These are phyloP conservation scores for Carcharodon carcharias DNA, from an alignment of 2,797 vertebrate genomes.

Conservation along the genomic window DNA sequence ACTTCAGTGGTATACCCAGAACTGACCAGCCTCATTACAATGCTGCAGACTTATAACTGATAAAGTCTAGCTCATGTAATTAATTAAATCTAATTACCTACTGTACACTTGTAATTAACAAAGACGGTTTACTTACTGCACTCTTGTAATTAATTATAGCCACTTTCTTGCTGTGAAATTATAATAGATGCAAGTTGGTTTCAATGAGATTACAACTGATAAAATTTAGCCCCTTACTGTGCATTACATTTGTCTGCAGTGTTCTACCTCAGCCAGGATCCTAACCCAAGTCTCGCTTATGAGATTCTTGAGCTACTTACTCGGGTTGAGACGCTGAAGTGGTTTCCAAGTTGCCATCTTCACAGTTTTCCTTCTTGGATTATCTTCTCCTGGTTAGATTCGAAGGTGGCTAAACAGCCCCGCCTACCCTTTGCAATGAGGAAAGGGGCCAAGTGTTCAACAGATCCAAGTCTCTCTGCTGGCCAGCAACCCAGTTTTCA, in stretches of 20 bases:
- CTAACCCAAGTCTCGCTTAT: background rate
- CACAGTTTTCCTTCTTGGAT: background rate
- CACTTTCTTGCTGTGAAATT: constrained; percentile 29
- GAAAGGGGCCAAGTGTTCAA: background rate
- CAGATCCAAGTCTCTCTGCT: background rate
- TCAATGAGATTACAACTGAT: background rate
- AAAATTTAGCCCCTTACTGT: background rate
- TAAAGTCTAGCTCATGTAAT: constrained; percentile 20
- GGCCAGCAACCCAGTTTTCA: background rate
- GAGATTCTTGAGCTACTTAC: background rate
- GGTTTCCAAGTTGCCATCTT: background rate
- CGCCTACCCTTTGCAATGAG: background rate
- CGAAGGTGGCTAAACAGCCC: background rate
- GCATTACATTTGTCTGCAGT: background rate
- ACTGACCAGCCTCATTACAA: background rate
- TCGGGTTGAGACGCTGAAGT: background rate
- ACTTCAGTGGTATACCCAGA: background rate
- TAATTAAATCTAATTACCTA: constrained; percentile 20
- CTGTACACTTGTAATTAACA: constrained; percentile 34
- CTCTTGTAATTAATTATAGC: background rate
- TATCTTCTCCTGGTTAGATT: background rate
- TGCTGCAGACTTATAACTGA: background rate
- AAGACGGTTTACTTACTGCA: constrained; percentile 26
- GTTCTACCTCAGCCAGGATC: background rate
- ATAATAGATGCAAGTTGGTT: background rate